Conservation (phyloP, 2,797 vertebrate species). For the Psittacula echo region DNA sequence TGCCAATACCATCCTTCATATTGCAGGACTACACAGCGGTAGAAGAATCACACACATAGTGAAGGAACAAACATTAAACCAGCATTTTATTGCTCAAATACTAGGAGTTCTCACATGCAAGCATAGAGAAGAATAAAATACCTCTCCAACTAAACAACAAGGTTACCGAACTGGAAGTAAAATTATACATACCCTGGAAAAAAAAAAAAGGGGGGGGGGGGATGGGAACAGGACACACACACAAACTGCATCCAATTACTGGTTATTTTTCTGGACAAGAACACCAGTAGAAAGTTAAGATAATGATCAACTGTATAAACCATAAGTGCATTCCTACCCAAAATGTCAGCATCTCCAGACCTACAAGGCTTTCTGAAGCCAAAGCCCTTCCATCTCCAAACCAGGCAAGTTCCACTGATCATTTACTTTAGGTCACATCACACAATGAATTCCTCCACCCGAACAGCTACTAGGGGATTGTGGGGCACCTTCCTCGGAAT, state of each 20-base stretch:
- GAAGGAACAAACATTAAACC: background rate
- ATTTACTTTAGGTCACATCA: background rate
- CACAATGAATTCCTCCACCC: background rate
- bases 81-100: background rate
- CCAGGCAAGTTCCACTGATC: background rate
- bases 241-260: background rate
- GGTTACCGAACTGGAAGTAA: background rate
- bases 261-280: background rate
- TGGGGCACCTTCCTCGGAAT: background rate
- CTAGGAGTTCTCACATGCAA: background rate
- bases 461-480: background rate
- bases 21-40: background rate
- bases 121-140: background rate
- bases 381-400: background rate
- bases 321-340: background rate
- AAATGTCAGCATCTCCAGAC: background rate
- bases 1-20: background rate
- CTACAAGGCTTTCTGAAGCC: background rate
- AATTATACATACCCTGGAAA: background rate
- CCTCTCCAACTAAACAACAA: background rate
- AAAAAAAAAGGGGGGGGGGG: too few relatives aligned
- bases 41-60: background rate
- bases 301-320: background rate
- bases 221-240: too few relatives aligned
- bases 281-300: background rate